Evolutionary conservation across 2,113 vertebrate species (phyloP).

Genomic region (Xenopus laevis): DNA sequence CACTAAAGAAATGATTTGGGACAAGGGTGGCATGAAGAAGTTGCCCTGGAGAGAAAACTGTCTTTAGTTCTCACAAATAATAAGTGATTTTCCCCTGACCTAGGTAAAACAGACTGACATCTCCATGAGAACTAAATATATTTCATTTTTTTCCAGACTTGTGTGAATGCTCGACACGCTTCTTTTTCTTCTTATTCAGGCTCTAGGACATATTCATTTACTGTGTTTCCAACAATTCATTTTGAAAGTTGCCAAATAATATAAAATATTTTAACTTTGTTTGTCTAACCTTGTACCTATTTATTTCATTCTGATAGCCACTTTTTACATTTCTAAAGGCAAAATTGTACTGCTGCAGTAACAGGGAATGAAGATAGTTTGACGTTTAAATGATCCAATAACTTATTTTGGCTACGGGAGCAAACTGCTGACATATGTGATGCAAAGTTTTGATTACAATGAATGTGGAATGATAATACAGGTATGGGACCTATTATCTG

Average conservation of each 20-base stretch:
- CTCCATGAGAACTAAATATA: constrained; percentile 28
- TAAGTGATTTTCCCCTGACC: constrained; percentile 38
- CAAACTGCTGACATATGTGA: too few relatives aligned
- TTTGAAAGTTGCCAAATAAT: constrained; percentile 8
- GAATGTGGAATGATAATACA: too few relatives aligned
- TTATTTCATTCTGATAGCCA: too few relatives aligned
- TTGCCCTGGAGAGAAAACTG: constrained; percentile 40
- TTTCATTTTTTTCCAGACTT: constrained; percentile 36
- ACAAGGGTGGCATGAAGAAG: constrained; percentile 39
- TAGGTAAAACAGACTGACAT: constrained; percentile 40
- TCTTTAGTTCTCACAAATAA: constrained; percentile 37
- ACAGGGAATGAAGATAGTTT: not conserved
- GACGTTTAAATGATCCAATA: not conserved
- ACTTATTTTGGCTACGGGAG: not conserved
- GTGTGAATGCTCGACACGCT: constrained; percentile 17
- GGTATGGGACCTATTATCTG: too few relatives aligned
- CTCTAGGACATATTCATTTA: constrained; percentile 10
- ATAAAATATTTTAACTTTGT: not conserved
- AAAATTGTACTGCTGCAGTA: too few relatives aligned
- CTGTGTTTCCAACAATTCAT: constrained; percentile 13
- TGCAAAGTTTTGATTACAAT: too few relatives aligned
- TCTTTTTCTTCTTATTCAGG: constrained; percentile 2
- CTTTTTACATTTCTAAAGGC: too few relatives aligned
- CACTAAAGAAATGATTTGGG: constrained; percentile 38
- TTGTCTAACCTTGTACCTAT: not conserved